Base-by-base conservation (phyloP, 2,888 invertebrate species). In the Eristalis arbustorum region DNA sequence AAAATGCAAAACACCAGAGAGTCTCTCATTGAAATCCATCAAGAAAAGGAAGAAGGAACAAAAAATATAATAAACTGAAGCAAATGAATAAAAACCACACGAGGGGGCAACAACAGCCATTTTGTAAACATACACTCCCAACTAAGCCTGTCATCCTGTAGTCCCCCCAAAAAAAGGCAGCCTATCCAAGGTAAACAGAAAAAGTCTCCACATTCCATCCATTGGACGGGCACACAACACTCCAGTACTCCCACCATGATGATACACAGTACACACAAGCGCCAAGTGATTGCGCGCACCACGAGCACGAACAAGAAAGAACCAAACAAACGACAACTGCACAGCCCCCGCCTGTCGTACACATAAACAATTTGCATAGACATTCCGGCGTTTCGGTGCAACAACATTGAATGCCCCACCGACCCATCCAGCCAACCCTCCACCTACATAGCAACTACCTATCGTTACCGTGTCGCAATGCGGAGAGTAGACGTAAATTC, bases 121-220 rank as follows among this genome's bases (percentile, higher is more conserved):
- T 88, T 88, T 88, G 84, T 88, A 84, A 88, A 88, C 84, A 83
- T 75, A 78, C 73, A 80, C 76, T 84, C 77, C 72, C 68, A 72
- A 64, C 76, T 69, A 82, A 85, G 74, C 72, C 85, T 49, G 49
- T 49, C 49, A 69, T 66, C 69, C 82, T 67, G 85, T 42, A 63
- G 57, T 75, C 67, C 67, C 63, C 49, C 73, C 23, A 80, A 78
- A 78, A 79, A 88, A 84, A 76, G 84, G 49, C 80, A 84, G 82
- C 83, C 84, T 88, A 84, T 83, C 83, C 79, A 88, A 79, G 88
- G 83, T 88, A 84, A 88, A 83, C 83, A 79, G 61, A 82, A 87
- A 84, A 88, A 88, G 88, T 88, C 88, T 88, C 88, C 88, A 84
- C 88, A 84, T 88, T 84, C 73, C 75, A 88, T 73, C 76, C 79